Evolutionary conservation across 2,113 vertebrate genomes (phyloP).

Genomic region (Trinectes maculatus): DNA sequence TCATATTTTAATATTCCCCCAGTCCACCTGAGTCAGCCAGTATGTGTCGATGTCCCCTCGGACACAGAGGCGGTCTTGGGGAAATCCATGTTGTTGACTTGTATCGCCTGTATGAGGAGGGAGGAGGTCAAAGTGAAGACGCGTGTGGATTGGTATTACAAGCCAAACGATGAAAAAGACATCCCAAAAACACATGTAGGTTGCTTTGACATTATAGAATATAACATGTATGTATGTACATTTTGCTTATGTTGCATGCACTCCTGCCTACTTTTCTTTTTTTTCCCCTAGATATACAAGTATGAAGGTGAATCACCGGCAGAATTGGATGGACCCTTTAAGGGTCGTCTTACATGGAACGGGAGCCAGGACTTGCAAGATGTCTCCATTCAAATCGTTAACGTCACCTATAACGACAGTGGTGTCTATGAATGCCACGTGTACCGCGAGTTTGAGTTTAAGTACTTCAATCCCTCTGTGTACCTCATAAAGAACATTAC

Average conservation of each 20-base stretch:
- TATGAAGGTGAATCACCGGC: slow-evolving; percentile 58
- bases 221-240: background rate
- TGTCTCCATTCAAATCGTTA: slow-evolving; percentile 88
- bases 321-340: slow-evolving; percentile 81
- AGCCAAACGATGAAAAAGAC: slow-evolving; percentile 59
- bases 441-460: slow-evolving; percentile 87
- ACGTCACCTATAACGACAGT: slow-evolving; percentile 86
- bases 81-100: slow-evolving; percentile 88
- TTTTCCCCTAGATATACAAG: slow-evolving; percentile 87
- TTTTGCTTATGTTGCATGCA: background rate
- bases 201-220: slow-evolving; percentile 11
- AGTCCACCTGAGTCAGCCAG: slow-evolving; percentile 85
- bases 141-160: slow-evolving; percentile 90
- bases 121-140: slow-evolving; percentile 91
- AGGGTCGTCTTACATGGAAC: slow-evolving; percentile 87
- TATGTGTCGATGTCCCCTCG: slow-evolving; percentile 93
- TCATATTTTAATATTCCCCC: slow-evolving; percentile 36
- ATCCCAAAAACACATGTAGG: slow-evolving; percentile 77
- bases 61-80: slow-evolving; percentile 90
- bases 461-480: slow-evolving; percentile 83
- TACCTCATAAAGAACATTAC: slow-evolving; percentile 78
- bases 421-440: slow-evolving; percentile 90
- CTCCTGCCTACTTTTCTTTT: background rate
- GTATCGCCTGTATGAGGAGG: slow-evolving; percentile 94
- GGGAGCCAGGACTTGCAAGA: slow-evolving; percentile 96